A percentile compares a stretch with the other conserved stretches of the same genome.
Evolutionary conservation across 2,113 vertebrate genomes (phyloP).

Genomic region (Solenodon paradoxus): DNA sequence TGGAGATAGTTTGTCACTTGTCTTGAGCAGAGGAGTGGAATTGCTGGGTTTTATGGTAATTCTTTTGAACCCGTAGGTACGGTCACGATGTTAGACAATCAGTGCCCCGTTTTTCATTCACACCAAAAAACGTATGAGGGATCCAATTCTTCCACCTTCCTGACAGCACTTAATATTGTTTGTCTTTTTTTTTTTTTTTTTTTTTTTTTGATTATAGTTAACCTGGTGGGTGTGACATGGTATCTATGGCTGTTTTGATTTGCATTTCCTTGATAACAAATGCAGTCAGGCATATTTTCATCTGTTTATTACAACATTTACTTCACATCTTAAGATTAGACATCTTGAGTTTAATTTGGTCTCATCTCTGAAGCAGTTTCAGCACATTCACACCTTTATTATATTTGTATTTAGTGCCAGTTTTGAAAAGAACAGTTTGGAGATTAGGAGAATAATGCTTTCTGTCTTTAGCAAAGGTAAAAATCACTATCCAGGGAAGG

Average conservation of each 20-base stretch:
- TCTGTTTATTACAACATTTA: neutral
- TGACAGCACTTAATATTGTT: neutral
- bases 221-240: neutral
- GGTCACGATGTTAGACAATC: no score
- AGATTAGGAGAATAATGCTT: neutral
- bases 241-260: neutral
- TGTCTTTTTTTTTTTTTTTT: neutral
- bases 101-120: neutral
- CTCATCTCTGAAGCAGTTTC: conserved; percentile 2
- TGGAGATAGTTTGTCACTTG: neutral
- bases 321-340: neutral
- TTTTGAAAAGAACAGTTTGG: neutral
- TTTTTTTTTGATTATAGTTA: no score
- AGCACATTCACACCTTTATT: neutral
- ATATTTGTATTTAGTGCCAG: neutral
- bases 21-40: neutral
- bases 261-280: neutral
- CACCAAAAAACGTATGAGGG: neutral
- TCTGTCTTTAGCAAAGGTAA: neutral
- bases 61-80: no score
- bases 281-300: neutral
- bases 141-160: neutral
- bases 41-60: neutral
- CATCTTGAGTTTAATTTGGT: neutral
- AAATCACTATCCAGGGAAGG: neutral